These are phyloP conservation scores for Melanostoma scalare DNA, from an alignment of 2,888 invertebrate genomes.

Conservation along the genomic window DNA sequence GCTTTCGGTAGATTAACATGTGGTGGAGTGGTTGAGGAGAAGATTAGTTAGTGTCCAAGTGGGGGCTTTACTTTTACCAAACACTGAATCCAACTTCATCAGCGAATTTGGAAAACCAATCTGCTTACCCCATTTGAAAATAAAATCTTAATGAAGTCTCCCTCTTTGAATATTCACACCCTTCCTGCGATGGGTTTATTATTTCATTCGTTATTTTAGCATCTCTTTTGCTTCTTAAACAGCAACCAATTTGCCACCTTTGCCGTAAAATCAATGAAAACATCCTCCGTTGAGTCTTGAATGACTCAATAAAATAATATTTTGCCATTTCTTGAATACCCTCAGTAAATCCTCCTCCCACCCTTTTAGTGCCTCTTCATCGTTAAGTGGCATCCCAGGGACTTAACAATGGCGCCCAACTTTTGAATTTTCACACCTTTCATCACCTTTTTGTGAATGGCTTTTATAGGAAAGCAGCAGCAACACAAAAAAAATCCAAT, in stretches of 20 bases:
- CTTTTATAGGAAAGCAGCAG: constrained; percentile 28
- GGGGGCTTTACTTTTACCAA: too few relatives aligned
- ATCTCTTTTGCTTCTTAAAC: constrained; percentile 20
- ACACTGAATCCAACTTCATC: too few relatives aligned
- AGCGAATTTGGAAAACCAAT: too few relatives aligned
- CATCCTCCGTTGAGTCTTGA: constrained; percentile 50
- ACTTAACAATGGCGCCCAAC: constrained; percentile 52
- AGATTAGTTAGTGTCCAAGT: too few relatives aligned
- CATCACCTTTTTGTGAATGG: constrained; percentile 51
- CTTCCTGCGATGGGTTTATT: neutral
- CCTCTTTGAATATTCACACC: neutral
- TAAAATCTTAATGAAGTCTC: neutral
- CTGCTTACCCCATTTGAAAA: too few relatives aligned
- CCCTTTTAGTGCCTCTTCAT: constrained; percentile 38
- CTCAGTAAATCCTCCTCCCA: constrained; percentile 55
- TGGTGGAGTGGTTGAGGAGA: neutral
- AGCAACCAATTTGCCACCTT: constrained; percentile 68
- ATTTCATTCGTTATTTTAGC: constrained; percentile 3
- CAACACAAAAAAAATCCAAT: constrained; percentile 47
- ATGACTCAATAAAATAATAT: constrained; percentile 73
- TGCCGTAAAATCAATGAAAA: constrained; percentile 64
- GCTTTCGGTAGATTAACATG: constrained; percentile 29
- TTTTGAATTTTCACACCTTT: constrained; percentile 40
- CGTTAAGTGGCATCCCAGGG: constrained; percentile 63
- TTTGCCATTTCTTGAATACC: constrained; percentile 66